Conservation (phyloP, 2,888 invertebrate species). For the Xylota segnis region DNA sequence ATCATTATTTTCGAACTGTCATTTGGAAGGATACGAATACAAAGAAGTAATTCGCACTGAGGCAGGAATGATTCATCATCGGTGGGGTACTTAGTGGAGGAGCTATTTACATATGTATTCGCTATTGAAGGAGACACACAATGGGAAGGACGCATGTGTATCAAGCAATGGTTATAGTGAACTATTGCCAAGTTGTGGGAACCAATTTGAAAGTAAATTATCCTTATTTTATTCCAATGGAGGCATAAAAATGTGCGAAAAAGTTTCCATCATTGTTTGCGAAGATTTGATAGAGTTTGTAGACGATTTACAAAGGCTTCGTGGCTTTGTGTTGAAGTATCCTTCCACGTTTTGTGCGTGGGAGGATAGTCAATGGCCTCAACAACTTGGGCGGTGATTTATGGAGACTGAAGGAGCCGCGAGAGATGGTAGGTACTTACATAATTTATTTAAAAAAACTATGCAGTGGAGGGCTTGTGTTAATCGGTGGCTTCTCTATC, state of each 20-base stretch:
- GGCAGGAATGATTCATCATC: conserved; percentile 11
- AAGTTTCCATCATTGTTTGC: conserved; percentile 1
- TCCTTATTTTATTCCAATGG: conserved; percentile 16
- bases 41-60: conserved; percentile 5
- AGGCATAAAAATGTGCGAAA: conserved; percentile 9
- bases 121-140: conserved; percentile 4
- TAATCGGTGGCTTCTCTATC: no score
- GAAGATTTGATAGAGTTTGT: neutral
- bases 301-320: neutral
- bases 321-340: neutral
- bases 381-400: no score
- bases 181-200: conserved; percentile 10
- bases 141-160: neutral
- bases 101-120: conserved; percentile 10
- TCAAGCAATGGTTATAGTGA: neutral
- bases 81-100: neutral
- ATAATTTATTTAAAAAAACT: no score
- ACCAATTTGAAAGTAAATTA: conserved; percentile 9
- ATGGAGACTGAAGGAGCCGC: no score
- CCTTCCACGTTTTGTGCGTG: neutral
- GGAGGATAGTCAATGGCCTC: no score
- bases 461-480: no score
- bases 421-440: no score
- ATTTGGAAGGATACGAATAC: neutral
- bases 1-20: conserved; percentile 14